Conservation (phyloP, 92 coral and sea anemone species). For the Epizoanthus rinbou region DNA sequence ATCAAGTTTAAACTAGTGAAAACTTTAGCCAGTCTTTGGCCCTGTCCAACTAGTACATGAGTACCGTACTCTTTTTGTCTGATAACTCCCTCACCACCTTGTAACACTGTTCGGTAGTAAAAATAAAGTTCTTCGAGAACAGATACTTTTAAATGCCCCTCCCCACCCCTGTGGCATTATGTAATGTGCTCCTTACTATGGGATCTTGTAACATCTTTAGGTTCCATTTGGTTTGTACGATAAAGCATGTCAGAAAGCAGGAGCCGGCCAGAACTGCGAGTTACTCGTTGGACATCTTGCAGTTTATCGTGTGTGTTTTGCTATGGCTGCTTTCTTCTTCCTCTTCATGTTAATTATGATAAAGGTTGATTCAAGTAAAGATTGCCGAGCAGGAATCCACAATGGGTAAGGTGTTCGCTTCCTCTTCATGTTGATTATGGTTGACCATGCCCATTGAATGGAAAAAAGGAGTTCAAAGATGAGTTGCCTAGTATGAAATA, state of each 20-base stretch:
- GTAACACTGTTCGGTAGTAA: too few species aligned
- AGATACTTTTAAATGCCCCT: too few species aligned
- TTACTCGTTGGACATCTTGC: slow-evolving; percentile 83
- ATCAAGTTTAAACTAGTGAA: too few species aligned
- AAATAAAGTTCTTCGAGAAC: too few species aligned
- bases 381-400: slow-evolving; percentile 91
- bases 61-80: background rate
- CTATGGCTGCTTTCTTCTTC: slow-evolving; percentile 88
- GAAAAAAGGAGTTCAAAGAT: too few species aligned
- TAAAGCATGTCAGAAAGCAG: slow-evolving; percentile 69
- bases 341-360: slow-evolving; percentile 84
- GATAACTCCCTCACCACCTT: too few species aligned
- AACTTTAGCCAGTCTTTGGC: too few species aligned
- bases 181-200: background rate
- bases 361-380: slow-evolving; percentile 87
- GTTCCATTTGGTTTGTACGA: slow-evolving; percentile 84
- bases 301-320: slow-evolving; percentile 94
- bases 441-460: too few species aligned
- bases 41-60: background rate
- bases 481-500: too few species aligned
- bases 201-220: slow-evolving; percentile 35
- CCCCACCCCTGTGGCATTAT: too few species aligned
- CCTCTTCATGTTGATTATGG: too few species aligned
- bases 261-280: slow-evolving; percentile 71
- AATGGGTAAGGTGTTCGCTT: slow-evolving; percentile 74